These are phyloP conservation scores for Acanthurus leucopareius DNA, from an alignment of 2,797 vertebrate genomes.

Conservation along the genomic window DNA sequence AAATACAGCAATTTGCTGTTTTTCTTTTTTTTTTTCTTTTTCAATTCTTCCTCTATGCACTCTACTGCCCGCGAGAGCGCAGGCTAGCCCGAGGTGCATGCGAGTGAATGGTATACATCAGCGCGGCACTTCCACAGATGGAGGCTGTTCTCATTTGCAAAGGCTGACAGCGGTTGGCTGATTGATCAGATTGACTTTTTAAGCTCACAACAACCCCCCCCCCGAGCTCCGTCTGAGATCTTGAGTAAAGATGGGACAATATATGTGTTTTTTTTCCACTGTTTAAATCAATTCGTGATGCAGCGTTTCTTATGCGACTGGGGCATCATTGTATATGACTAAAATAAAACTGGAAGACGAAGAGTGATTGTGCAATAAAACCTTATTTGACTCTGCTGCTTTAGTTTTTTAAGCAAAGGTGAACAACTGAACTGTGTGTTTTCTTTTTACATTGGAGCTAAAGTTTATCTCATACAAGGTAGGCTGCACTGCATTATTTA, in stretches of 20 bases:
- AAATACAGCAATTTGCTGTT: conserved; percentile 46
- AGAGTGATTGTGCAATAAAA: background rate
- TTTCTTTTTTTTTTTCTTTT: background rate
- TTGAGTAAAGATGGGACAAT: conserved; percentile 30
- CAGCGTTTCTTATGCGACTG: background rate
- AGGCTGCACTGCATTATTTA: background rate
- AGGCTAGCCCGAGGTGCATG: conserved; percentile 52
- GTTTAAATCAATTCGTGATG: conserved; percentile 20
- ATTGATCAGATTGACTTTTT: conserved; percentile 77
- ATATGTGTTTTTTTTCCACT: background rate
- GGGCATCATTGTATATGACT: background rate
- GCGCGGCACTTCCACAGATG: conserved; percentile 51
- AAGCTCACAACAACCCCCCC: conserved; percentile 47
- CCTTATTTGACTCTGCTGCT: background rate
- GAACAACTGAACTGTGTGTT: background rate
- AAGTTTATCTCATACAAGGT: background rate
- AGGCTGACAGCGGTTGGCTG: conserved; percentile 61
- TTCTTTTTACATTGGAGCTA: background rate
- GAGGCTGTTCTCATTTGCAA: conserved; percentile 56
- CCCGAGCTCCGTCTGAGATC: conserved; percentile 42
- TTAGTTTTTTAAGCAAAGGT: background rate
- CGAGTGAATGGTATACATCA: conserved; percentile 32
- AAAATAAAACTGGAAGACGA: background rate
- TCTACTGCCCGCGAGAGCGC: conserved; percentile 49
- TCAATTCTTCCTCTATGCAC: conserved; percentile 47